These are phyloP conservation scores for Nasonia oneida DNA, from an alignment of 2,888 invertebrate species.

Conservation along the genomic window DNA sequence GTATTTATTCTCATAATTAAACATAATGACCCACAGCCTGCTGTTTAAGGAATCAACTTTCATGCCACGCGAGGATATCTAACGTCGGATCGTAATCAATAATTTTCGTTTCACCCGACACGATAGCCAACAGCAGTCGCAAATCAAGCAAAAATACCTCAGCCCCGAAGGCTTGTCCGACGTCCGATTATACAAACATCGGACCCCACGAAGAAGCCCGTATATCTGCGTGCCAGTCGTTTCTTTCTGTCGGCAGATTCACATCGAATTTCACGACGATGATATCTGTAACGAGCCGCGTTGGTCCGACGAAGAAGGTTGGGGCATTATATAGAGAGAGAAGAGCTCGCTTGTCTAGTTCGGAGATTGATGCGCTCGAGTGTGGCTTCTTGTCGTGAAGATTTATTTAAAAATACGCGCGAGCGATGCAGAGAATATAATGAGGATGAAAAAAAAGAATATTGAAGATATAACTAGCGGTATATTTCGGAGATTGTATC, in stretches of 20 bases:
- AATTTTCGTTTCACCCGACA: background rate
- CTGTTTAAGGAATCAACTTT: background rate
- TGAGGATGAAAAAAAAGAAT: background rate
- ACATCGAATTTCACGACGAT: conserved; percentile 1
- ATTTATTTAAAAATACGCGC: conserved; percentile 15
- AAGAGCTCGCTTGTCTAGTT: conserved; percentile 11
- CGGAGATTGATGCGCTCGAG: conserved; percentile 14
- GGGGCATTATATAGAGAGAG: background rate
- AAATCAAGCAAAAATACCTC: background rate
- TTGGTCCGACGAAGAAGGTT: background rate
- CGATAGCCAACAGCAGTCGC: background rate
- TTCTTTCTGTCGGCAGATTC: conserved; percentile 2
- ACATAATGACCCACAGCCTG: too few relatives aligned
- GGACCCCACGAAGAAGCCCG: background rate
- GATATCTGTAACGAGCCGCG: conserved; percentile 22
- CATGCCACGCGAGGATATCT: background rate
- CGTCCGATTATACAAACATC: background rate
- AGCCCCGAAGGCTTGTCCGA: background rate
- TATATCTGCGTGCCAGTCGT: background rate
- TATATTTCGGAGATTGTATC: conserved; percentile 30
- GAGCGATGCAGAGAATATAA: background rate
- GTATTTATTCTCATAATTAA: too few relatives aligned
- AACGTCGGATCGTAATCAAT: background rate
- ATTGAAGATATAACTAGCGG: conserved; percentile 13
- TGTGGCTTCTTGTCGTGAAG: background rate